Base-by-base conservation (phyloP, 1,140 invertebrate genomes). In the Ceratina japonica region DNA sequence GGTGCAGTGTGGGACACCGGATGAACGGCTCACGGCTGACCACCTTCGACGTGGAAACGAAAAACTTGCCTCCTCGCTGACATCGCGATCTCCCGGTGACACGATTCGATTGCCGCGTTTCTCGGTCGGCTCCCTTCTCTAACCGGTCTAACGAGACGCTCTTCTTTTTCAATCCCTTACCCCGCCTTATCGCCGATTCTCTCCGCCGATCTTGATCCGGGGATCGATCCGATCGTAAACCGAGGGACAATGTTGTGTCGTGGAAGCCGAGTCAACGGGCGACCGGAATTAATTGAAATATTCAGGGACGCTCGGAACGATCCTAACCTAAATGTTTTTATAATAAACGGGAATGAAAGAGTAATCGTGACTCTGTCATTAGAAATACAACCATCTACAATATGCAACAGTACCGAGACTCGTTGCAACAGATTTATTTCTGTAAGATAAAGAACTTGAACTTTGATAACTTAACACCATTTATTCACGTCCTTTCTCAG, bases 31-130 rank as follows among this genome's bases (percentile, higher is more conserved):
- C 51, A 79, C 70, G 70, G 37, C 27, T 79, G 77, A 52, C 70
- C 77, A 79, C 70, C 77, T 74, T 52, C 71, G 66, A 70, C 5
- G 71, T 74, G 77, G 71, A 79, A 74, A 73, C 49, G 71, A 79
- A 79, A 79, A 79, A 79, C 77, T 79, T 31, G 77, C 37, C 61
- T 65, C 44, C 44, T 51, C 52, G 3, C 49, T 77, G 66, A 71
- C 75, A 49, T 65, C 49, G 59, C 70, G 68, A 72, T 63, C 71
- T 54, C 52, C 51, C n/a, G 71, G 70, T 79, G 77, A 79, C 77
- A 79, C 77, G 77, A 79, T 79, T 79, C 70, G 63, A 74, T 24
- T 37, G 37, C 75, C 66, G 58, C 24, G 74, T 68, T 64, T 73
- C 76, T 71, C 75, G 75, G 68, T 64, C 75, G 75, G 66, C n/a